Conservation (phyloP, 64 coral and sea anemone genomes). For the Dendronephthya gigantea region DNA sequence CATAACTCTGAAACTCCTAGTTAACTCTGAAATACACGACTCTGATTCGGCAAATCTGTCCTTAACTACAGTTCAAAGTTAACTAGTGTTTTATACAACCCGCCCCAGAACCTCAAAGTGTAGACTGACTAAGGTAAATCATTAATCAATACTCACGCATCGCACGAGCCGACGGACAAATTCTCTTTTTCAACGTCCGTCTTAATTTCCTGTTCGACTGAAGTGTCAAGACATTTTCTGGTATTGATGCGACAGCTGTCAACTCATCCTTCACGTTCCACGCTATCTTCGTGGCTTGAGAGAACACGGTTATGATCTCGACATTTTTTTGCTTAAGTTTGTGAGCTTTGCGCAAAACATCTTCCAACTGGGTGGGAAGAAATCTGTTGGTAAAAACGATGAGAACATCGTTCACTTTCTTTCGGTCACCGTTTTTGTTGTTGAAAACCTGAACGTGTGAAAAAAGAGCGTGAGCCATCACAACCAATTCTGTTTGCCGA, state of each 20-base stretch:
- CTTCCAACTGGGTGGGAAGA: background rate
- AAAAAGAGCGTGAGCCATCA: background rate
- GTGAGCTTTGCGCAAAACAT: background rate
- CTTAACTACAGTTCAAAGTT: too few relatives aligned
- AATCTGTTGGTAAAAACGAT: background rate
- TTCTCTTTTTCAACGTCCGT: background rate
- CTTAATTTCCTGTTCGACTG: background rate
- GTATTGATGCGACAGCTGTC: conserved; percentile 2
- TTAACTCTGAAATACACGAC: too few relatives aligned
- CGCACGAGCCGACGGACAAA: background rate
- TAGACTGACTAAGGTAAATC: background rate
- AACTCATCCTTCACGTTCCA: conserved; percentile 6
- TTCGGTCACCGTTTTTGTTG: background rate
- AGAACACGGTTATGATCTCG: background rate
- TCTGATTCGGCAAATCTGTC: too few relatives aligned
- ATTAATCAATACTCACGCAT: background rate
- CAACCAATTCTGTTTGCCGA: too few relatives aligned
- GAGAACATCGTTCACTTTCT: background rate
- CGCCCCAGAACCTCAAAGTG: too few relatives aligned
- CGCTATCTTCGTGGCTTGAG: background rate
- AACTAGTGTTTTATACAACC: too few relatives aligned
- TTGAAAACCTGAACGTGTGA: background rate
- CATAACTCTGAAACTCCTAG: too few relatives aligned
- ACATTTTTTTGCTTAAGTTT: background rate
- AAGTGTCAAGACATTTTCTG: background rate